Conservation (phyloP, 2,888 invertebrate species). For the Emmelina monodactyla region DNA sequence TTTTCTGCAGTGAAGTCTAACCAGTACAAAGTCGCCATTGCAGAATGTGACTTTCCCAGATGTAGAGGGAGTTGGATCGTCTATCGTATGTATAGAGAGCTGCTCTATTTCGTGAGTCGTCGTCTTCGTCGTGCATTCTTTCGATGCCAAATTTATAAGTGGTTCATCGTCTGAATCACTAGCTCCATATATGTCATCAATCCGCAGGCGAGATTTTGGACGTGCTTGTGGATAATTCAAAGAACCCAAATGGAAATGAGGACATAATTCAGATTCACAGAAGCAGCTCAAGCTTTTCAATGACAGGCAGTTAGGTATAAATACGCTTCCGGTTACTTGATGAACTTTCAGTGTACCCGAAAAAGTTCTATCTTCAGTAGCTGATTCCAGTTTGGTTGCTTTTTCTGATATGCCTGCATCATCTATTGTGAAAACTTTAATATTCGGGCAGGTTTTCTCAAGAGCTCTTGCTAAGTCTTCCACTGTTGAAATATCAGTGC, state of each 20-base stretch:
- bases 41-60: constrained; percentile 10
- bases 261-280: constrained; percentile 10
- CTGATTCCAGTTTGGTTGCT: constrained; percentile 4
- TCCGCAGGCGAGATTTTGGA: no score
- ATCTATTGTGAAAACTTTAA: constrained; percentile 9
- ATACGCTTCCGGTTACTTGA: constrained; percentile 7
- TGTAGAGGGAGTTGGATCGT: constrained; percentile 8
- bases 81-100: constrained; percentile 10
- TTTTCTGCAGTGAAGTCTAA: constrained; percentile 9
- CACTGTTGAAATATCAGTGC: constrained; percentile 11
- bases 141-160: constrained; percentile 10
- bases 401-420: constrained; percentile 9
- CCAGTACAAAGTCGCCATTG: constrained; percentile 9
- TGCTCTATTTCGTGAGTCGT: constrained; percentile 11
- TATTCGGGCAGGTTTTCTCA: constrained; percentile 6
- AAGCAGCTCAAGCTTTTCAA: constrained; percentile 13
- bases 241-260: constrained; percentile 8
- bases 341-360: constrained; percentile 11
- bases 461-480: constrained; percentile 8
- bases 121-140: constrained; percentile 10
- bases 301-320: constrained; percentile 9
- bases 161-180: constrained; percentile 12
- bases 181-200: constrained; percentile 10
- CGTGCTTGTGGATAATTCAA: constrained; percentile 7
- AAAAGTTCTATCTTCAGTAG: constrained; percentile 3